Conservation (phyloP, 2,888 invertebrate genomes). For the Pristionchus japonicus region DNA sequence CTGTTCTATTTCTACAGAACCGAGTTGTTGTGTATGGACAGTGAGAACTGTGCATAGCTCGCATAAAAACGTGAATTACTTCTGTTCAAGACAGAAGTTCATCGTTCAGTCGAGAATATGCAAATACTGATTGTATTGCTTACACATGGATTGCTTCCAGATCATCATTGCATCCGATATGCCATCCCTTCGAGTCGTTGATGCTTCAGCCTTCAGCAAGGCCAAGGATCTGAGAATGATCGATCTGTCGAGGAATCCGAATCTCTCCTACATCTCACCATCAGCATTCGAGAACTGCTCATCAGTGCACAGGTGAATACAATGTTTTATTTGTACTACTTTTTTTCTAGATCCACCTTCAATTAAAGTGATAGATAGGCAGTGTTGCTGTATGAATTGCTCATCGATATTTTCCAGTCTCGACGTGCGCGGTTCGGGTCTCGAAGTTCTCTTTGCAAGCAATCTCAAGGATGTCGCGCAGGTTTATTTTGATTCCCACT, state of each 20-base stretch:
- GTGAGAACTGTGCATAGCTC: no score
- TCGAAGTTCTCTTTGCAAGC: conserved; percentile 43
- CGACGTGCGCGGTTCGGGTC: conserved; percentile 39
- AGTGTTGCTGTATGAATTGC: no score
- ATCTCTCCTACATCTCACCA: conserved; percentile 58
- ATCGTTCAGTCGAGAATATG: no score
- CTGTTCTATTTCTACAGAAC: no score
- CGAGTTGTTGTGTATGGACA: no score
- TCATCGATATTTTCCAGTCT: conserved; percentile 37
- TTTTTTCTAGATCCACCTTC: no score
- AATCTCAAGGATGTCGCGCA: conserved; percentile 42
- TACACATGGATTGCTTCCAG: conserved; percentile 44
- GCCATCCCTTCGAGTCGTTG: conserved; percentile 53
- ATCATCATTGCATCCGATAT: conserved; percentile 56
- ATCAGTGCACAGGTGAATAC: conserved; percentile 52
- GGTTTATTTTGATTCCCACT: no score
- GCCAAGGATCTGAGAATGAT: conserved; percentile 58
- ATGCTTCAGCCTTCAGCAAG: conserved; percentile 56
- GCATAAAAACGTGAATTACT: no score
- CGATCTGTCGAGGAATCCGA: conserved; percentile 54
- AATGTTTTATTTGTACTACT: no score
- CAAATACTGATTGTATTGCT: no score
- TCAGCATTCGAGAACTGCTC: conserved; percentile 58
- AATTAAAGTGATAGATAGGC: no score
- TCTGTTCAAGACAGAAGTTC: no score